phyloP scores from a whole-genome alignment of 35 echinoderm and acorn worm genomes.

The Anneissia japonica region DNA sequence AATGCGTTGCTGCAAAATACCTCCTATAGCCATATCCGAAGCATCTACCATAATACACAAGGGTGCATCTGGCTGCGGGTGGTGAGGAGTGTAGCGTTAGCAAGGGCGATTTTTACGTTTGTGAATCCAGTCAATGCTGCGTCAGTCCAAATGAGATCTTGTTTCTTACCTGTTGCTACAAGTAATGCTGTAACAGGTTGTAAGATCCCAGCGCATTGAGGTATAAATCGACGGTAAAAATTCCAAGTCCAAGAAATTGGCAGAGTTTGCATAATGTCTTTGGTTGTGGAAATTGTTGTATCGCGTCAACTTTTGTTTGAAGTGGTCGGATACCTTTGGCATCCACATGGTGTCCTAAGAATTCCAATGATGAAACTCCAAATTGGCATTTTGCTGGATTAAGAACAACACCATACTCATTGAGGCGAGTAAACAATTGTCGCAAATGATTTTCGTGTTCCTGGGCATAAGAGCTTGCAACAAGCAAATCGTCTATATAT shows the following conservation, averaged over 20 bases:
- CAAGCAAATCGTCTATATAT: constrained; percentile 41
- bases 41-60: constrained; percentile 9
- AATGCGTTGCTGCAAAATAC: neutral
- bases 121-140: neutral
- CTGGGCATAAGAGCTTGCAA: neutral
- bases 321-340: constrained; percentile 1
- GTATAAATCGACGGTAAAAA: constrained; percentile 56
- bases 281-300: constrained; percentile 9
- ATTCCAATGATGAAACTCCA: constrained; percentile 8
- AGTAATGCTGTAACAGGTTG: constrained; percentile 38
- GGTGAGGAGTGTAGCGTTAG: neutral
- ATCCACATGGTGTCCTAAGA: constrained; percentile 39
- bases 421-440: constrained; percentile 28
- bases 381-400: constrained; percentile 44
- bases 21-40: constrained; percentile 3
- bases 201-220: constrained; percentile 27
- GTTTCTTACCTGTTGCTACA: neutral
- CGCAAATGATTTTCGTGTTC: constrained; percentile 17
- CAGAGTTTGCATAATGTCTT: neutral
- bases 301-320: constrained; percentile 1
- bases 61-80: neutral
- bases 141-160: neutral
- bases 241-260: constrained; percentile 20
- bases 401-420: constrained; percentile 32
- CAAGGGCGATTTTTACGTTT: neutral